A percentile compares a stretch with the other conserved stretches of the same genome.
These are phyloP conservation scores for Trichosurus vulpecula DNA, from an alignment of 2,797 vertebrate species.

Conservation along the genomic window DNA sequence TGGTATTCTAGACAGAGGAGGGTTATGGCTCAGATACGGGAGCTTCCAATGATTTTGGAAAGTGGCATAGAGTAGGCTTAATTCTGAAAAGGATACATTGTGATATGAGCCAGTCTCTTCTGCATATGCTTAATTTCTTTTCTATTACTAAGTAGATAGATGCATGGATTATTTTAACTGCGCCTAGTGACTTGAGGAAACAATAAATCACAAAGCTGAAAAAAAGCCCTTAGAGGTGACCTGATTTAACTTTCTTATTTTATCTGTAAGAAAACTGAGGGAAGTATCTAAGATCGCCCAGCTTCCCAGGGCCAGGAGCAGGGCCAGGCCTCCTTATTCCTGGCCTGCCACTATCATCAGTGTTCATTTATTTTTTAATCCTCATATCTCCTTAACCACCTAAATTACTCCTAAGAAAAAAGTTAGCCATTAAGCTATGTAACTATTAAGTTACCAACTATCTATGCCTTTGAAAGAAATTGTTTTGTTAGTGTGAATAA, in stretches of 20 bases:
- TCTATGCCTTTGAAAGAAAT: background rate
- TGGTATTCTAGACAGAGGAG: slow-evolving; percentile 16
- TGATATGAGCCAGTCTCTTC: background rate
- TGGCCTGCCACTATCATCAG: background rate
- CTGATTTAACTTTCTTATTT: background rate
- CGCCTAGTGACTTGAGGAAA: slow-evolving; percentile 24
- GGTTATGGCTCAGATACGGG: background rate
- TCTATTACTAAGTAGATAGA: background rate
- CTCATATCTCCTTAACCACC: background rate
- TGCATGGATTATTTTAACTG: slow-evolving; percentile 11
- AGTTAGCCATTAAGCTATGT: background rate
- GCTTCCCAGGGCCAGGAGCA: background rate
- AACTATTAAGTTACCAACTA: background rate
- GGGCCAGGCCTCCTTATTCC: background rate
- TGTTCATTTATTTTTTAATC: background rate
- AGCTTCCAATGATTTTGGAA: slow-evolving; percentile 11
- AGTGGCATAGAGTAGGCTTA: background rate
- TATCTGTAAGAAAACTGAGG: background rate
- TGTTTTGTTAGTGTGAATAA: background rate
- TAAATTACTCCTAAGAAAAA: background rate
- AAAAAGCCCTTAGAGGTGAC: slow-evolving; percentile 13
- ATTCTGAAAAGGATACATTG: background rate
- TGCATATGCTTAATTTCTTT: background rate
- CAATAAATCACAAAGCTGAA: slow-evolving; percentile 20
- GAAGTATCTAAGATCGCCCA: fast-evolving